phyloP scores from a whole-genome alignment of 2,888 invertebrate species.

The Tenthredo distinguenda region DNA sequence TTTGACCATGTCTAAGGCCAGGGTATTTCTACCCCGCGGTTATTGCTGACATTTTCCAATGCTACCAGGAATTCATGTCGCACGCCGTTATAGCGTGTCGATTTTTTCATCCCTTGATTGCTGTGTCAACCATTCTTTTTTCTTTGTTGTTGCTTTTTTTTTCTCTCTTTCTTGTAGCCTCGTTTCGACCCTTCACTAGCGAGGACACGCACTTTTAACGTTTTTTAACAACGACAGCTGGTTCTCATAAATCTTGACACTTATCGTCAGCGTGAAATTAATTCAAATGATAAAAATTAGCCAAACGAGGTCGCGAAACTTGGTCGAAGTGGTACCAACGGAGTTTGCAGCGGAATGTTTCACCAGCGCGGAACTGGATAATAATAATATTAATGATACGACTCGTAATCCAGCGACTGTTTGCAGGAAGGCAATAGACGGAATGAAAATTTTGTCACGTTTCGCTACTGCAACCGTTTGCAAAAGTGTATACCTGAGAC shows the following conservation, averaged over 20 bases:
- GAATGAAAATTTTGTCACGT: slow-evolving; percentile 14
- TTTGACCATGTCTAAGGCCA: slow-evolving; percentile 2
- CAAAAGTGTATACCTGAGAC: not conserved
- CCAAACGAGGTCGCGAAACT: not conserved
- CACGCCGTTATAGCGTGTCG: not conserved
- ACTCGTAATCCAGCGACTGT: not conserved
- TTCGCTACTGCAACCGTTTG: not conserved
- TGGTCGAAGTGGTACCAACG: not conserved
- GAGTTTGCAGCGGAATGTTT: slow-evolving; percentile 7
- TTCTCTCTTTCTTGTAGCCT: not conserved
- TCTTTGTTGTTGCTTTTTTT: not conserved
- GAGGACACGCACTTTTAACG: not conserved
- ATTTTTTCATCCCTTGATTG: not conserved
- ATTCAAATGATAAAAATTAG: slow-evolving; percentile 4
- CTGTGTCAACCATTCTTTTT: not conserved
- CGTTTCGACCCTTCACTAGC: not conserved
- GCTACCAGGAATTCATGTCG: not conserved
- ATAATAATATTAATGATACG: not conserved
- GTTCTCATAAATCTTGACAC: not conserved
- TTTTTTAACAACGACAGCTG: slow-evolving; percentile 6
- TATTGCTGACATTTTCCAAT: not conserved
- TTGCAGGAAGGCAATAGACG: not conserved
- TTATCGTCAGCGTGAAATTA: not conserved
- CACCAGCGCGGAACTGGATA: not conserved
- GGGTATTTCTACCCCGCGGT: not conserved